phyloP scores from a whole-genome alignment of 2,797 vertebrate genomes.

The Sebastes steindachneri region DNA sequence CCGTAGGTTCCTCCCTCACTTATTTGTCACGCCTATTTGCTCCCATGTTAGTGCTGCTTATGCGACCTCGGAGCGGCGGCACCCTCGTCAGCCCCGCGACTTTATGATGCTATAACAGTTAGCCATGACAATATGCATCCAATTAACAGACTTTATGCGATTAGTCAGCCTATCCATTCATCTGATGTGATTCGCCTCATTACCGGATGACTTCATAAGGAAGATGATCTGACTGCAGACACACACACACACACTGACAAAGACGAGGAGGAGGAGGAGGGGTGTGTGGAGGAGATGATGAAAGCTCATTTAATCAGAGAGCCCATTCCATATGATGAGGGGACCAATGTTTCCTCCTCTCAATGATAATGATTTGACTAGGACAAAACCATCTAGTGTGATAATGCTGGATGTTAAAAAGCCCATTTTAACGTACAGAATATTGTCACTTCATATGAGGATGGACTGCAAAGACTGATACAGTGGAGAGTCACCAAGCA shows the following conservation, averaged over 20 bases:
- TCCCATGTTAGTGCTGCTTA: constrained; percentile 48
- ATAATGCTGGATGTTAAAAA: constrained; percentile 41
- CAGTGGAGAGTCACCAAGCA: background rate
- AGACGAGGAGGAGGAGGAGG: constrained; percentile 19
- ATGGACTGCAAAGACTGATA: constrained; percentile 7
- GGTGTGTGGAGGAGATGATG: constrained; percentile 49
- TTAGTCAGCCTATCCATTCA: constrained; percentile 79
- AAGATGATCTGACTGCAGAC: constrained; percentile 68
- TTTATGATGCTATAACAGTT: constrained; percentile 79
- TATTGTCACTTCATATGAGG: constrained; percentile 24
- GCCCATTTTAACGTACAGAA: constrained; percentile 16
- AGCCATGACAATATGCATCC: constrained; percentile 80
- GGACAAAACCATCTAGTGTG: constrained; percentile 59
- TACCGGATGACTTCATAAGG: constrained; percentile 72
- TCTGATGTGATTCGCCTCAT: constrained; percentile 79
- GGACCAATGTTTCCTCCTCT: constrained; percentile 60
- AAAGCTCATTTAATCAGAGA: constrained; percentile 68
- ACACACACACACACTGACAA: constrained; percentile 13
- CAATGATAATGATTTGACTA: constrained; percentile 67
- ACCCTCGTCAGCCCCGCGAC: constrained; percentile 44
- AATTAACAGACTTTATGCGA: constrained; percentile 81
- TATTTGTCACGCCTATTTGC: constrained; percentile 72
- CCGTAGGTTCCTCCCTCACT: constrained; percentile 44
- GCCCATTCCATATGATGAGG: constrained; percentile 60
- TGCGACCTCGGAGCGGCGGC: constrained; percentile 55